Percentiles rank a stretch among this genome's conserved stretches.
These are phyloP conservation scores for Nomada ferruginata DNA, from an alignment of 2,888 invertebrate genomes.

Conservation along the genomic window DNA sequence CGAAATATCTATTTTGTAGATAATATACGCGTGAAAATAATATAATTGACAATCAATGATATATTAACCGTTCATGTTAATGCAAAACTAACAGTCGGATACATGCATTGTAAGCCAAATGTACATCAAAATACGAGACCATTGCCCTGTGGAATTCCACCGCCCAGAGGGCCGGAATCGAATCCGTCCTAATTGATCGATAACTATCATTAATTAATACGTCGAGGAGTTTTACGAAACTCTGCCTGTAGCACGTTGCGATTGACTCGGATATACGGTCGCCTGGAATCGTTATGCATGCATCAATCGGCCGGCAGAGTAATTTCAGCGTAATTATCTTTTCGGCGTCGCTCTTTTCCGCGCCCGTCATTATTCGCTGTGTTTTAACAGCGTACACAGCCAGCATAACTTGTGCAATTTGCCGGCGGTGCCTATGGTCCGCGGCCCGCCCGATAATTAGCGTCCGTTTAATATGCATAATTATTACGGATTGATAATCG, in stretches of 20 bases:
- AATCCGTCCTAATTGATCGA: conserved; percentile 9
- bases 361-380: conserved; percentile 47
- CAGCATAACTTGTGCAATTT: conserved; percentile 63
- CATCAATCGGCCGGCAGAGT: conserved; percentile 45
- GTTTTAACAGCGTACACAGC: conserved; percentile 60
- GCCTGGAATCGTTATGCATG: conserved; percentile 8
- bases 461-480: conserved; percentile 80
- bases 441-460: conserved; percentile 77
- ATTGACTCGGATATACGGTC: conserved; percentile 14
- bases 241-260: neutral
- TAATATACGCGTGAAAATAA: no score
- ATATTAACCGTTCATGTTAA: no score
- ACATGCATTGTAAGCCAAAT: no score
- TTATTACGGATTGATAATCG: conserved; percentile 82
- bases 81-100: no score
- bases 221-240: conserved; percentile 5
- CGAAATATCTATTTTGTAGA: no score
- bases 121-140: no score
- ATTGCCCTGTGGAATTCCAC: no score
- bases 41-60: no score
- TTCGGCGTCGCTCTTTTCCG: conserved; percentile 63
- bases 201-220: conserved; percentile 49
- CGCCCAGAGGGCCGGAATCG: no score
- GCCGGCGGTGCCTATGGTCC: conserved; percentile 61
- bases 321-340: conserved; percentile 64